Conservation (phyloP, 2,797 vertebrate genomes). For the Graptemys geographica region DNA sequence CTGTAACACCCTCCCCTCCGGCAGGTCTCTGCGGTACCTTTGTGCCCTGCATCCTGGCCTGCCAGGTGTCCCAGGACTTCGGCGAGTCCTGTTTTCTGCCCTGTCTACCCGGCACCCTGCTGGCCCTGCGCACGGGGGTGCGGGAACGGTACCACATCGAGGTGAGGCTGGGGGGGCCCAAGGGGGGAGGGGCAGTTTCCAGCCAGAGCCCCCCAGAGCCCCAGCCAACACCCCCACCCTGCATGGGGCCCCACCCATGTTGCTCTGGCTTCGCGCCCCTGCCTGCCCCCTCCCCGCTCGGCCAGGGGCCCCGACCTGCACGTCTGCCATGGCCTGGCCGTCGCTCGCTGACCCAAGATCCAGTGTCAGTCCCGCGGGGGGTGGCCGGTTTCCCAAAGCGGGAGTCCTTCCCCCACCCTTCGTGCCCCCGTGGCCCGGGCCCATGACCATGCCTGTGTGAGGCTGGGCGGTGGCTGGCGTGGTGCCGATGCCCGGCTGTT, state of each 20-base stretch:
- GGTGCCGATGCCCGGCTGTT: too few relatives aligned
- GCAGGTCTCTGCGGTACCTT: constrained; percentile 84
- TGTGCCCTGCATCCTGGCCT: constrained; percentile 84
- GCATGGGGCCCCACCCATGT: too few relatives aligned
- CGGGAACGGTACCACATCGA: constrained; percentile 80
- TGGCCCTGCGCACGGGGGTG: constrained; percentile 84
- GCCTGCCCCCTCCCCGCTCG: too few relatives aligned
- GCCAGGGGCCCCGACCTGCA: too few relatives aligned
- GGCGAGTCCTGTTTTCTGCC: constrained; percentile 84
- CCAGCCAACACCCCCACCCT: neutral
- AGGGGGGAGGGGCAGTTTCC: constrained; percentile 52
- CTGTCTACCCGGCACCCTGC: constrained; percentile 82
- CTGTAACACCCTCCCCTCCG: neutral
- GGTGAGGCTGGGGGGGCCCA: constrained; percentile 75
- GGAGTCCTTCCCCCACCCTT: too few relatives aligned
- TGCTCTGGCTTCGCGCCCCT: too few relatives aligned
- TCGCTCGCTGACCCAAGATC: neutral
- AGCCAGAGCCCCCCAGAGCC: constrained; percentile 36
- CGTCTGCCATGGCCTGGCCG: too few relatives aligned
- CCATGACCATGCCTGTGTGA: too few relatives aligned
- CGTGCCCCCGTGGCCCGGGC: too few relatives aligned
- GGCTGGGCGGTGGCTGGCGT: too few relatives aligned
- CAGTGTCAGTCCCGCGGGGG: too few relatives aligned
- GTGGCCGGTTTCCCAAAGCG: too few relatives aligned
- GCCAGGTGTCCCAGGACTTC: constrained; percentile 82